Conservation (phyloP, 2,113 vertebrate genomes). For the Tyto alba region DNA sequence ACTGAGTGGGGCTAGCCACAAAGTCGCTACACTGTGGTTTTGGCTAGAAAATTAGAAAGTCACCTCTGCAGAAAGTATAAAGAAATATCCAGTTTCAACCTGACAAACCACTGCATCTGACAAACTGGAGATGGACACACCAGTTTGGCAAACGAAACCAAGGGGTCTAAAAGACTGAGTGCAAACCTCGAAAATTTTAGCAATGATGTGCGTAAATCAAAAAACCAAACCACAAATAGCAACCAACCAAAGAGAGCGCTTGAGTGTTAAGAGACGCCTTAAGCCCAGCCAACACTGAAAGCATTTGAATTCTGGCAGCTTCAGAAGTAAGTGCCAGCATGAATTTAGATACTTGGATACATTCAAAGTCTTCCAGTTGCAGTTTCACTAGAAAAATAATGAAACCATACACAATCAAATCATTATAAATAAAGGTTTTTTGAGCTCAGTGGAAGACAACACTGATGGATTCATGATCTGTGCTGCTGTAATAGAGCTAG, state of each 20-base stretch:
- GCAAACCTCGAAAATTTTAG: not conserved
- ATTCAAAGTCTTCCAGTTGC: not conserved
- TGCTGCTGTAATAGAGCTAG: not conserved
- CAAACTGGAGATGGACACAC: fast-evolving
- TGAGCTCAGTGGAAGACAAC: not conserved
- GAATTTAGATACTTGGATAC: slow-evolving; percentile 31
- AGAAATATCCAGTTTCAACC: not conserved
- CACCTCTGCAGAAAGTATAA: not conserved
- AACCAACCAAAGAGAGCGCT: not conserved
- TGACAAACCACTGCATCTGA: not conserved
- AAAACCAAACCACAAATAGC: not conserved
- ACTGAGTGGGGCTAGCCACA: not conserved
- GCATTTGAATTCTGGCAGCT: slow-evolving; percentile 29
- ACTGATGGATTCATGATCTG: not conserved
- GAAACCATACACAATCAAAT: not conserved
- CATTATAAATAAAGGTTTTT: slow-evolving; percentile 5
- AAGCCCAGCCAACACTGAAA: not conserved
- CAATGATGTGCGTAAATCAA: not conserved
- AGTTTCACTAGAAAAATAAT: not conserved
- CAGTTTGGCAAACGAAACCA: not conserved
- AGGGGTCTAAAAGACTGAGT: not conserved
- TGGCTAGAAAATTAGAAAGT: not conserved
- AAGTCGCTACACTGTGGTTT: fast-evolving
- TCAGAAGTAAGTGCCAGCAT: not conserved
- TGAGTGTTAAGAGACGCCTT: not conserved